Evolutionary conservation across 2,888 invertebrate genomes (phyloP).

Genomic region (Parthenolecanium corni): DNA sequence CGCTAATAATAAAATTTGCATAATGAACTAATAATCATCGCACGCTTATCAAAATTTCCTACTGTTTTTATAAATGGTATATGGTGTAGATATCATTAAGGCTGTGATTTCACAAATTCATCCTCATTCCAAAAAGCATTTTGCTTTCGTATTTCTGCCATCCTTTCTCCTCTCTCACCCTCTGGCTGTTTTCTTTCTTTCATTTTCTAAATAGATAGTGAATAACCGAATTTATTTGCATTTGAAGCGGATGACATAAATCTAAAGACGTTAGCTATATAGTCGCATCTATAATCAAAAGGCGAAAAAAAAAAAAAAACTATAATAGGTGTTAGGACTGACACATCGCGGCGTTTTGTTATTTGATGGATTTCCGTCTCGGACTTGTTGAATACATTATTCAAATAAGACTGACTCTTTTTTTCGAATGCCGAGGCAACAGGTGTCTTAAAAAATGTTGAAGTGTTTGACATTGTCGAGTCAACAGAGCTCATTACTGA

Average conservation of each 20-base stretch:
- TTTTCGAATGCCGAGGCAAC: slow-evolving; percentile 16
- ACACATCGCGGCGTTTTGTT: slow-evolving; percentile 27
- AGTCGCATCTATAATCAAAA: slow-evolving; percentile 27
- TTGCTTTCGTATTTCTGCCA: neutral
- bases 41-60: too few species aligned
- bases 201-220: slow-evolving; percentile 11
- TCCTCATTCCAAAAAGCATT: neutral
- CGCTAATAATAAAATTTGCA: too few species aligned
- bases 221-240: slow-evolving; percentile 28
- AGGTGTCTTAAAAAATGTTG: slow-evolving; percentile 28
- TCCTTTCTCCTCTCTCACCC: neutral
- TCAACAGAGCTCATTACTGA: slow-evolving; percentile 27
- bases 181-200: neutral
- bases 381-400: slow-evolving; percentile 25
- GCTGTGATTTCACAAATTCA: too few species aligned
- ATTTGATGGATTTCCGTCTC: slow-evolving; percentile 28
- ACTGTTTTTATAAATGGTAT: too few species aligned
- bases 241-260: slow-evolving; percentile 28
- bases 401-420: slow-evolving; percentile 19
- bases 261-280: slow-evolving; percentile 19
- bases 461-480: slow-evolving; percentile 27
- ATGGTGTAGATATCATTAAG: too few species aligned
- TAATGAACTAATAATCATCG: too few species aligned
- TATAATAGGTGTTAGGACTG: slow-evolving; percentile 27
- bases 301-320: slow-evolving; percentile 18